Evolutionary conservation across 2,113 vertebrate genomes (phyloP).

Genomic region (Mohoua ochrocephala): DNA sequence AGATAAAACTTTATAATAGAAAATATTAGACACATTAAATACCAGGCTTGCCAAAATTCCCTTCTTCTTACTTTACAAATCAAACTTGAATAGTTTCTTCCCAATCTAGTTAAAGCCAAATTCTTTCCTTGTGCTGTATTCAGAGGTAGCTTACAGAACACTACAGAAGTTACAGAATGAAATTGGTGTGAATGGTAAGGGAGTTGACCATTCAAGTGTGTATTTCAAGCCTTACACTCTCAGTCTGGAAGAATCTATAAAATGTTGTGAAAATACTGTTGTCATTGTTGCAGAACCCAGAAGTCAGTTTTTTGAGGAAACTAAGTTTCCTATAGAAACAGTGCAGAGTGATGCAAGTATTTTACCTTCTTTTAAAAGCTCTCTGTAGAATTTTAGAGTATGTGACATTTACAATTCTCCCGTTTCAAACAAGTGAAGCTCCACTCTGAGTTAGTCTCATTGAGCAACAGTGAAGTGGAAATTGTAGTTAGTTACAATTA

Average conservation of each 20-base stretch:
- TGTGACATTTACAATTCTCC: conserved; percentile 18
- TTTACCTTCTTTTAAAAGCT: neutral
- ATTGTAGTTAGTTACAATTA: conserved; percentile 20
- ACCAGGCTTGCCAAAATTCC: neutral
- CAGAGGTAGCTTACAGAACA: neutral
- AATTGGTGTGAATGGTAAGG: neutral
- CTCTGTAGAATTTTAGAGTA: neutral
- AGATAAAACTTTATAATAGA: neutral
- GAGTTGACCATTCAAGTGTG: neutral
- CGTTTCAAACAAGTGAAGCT: neutral
- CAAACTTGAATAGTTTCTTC: neutral
- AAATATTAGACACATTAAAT: neutral
- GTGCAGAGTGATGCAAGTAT: neutral
- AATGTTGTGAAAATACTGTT: neutral
- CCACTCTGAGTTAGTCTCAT: neutral
- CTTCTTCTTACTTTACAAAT: neutral
- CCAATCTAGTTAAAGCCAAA: neutral
- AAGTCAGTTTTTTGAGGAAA: neutral
- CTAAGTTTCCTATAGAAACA: neutral
- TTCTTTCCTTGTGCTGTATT: neutral
- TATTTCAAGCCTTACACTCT: neutral
- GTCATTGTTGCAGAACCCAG: neutral
- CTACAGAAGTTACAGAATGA: neutral
- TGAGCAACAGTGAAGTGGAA: conserved; percentile 44
- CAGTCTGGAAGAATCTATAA: neutral